Base-by-base conservation (phyloP, 2,888 invertebrate species). In the Lasioglossum pauxillum region DNA sequence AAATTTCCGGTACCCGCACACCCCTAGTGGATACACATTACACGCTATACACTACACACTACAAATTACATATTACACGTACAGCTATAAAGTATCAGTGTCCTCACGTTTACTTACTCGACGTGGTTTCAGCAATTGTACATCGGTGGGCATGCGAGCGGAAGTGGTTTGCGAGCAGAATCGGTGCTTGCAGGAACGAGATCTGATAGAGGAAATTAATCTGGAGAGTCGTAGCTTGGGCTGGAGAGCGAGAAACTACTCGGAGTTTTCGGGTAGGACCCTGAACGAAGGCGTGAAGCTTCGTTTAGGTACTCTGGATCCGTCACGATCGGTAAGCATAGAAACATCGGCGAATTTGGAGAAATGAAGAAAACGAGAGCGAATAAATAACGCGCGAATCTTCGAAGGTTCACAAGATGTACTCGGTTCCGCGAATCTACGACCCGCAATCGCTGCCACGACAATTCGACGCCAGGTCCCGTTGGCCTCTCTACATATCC, bases 241-340 rank as follows among this genome's bases (percentile, higher is more conserved):
- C 86, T 99, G 99, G 99, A 96, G 96, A 14, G 98, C 98, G 0
- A 95, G 96, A 60, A 98, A 98, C 95, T 98, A 99, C 95, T 96
- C 97, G 0, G 96, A 97, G 93, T 98, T 99, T 95, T 98, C 97
- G 97, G 98, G 98, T 2, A 97, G 96, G 94, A 98, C 97, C 76
- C 96, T 99, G 27, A 96, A 96, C 7, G 98, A 99, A 38, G 99
- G 98, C 1, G 96, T 99, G 76, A 95, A 96, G 71, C 96, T 97
- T 90, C 97, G 97, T 88, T 96, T 98, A 83, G 99, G 99, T 57
- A 97, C 97, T 0, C 93, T 96, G 31, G 96, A 96, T 91, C 96
- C 97, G 0, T 95, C 96, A 38, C 94, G 95, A 87, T 95, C 95
- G 91, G 96, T 96, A 93, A 94, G 94, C 71, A 53, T 3, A 16